A percentile compares a stretch with the other conserved stretches of the same genome.
phyloP scores from a whole-genome alignment of 2,113 vertebrate species.

The Sarotherodon lohbergeri region DNA sequence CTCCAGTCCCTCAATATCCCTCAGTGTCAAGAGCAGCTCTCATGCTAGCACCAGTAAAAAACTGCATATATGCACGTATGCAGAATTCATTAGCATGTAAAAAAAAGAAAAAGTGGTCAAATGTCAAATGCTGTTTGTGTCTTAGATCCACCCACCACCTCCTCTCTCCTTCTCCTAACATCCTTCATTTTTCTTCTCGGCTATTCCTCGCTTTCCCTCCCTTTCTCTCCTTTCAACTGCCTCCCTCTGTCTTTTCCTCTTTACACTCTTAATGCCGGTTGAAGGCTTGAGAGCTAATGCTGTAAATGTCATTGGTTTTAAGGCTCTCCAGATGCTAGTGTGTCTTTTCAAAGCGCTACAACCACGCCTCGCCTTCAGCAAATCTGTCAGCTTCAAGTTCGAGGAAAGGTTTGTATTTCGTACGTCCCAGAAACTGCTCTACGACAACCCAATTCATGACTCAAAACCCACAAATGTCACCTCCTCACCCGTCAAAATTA shows the following conservation, averaged over 20 bases:
- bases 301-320: slow-evolving; percentile 52
- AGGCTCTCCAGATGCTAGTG: slow-evolving; percentile 41
- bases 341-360: background rate
- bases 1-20: slow-evolving; percentile 19
- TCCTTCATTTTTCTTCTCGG: background rate
- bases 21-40: background rate
- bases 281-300: slow-evolving; percentile 45
- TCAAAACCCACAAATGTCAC: background rate
- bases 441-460: background rate
- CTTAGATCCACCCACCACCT: background rate
- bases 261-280: slow-evolving; percentile 18
- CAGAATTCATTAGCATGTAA: slow-evolving; percentile 7
- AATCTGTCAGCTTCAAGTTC: slow-evolving; percentile 13
- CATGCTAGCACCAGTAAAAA: background rate
- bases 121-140: slow-evolving; percentile 20
- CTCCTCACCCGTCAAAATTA: background rate
- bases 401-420: background rate
- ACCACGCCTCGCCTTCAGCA: background rate
- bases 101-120: slow-evolving; percentile 22
- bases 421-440: background rate
- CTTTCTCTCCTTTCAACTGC: background rate
- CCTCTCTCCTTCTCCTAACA: background rate
- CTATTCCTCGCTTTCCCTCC: background rate
- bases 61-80: background rate
- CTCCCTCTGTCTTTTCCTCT: slow-evolving; percentile 5